Conservation (phyloP, 2,888 invertebrate species). For the Torymus texanus region DNA sequence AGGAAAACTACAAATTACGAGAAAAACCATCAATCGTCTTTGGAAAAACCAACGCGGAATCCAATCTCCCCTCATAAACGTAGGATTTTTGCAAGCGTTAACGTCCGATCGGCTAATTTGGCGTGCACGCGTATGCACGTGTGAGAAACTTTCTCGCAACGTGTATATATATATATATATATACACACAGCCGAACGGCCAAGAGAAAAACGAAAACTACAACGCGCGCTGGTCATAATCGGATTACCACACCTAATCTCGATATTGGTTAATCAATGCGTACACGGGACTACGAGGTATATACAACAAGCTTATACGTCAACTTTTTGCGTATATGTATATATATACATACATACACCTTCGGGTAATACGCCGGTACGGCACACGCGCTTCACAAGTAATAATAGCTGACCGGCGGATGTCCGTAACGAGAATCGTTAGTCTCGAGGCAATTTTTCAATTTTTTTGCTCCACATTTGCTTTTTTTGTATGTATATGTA, state of each 20-base stretch:
- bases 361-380: background rate
- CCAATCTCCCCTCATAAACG: conserved; percentile 9
- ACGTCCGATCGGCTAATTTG: conserved; percentile 14
- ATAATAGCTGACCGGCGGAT: conserved; percentile 31
- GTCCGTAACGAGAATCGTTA: conserved; percentile 31
- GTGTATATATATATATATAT: background rate
- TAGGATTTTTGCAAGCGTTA: background rate
- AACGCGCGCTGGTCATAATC: conserved; percentile 23
- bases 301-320: background rate
- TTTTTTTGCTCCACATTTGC: background rate
- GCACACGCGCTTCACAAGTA: background rate
- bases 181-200: too few relatives aligned
- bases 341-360: too few relatives aligned
- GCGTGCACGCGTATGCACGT: background rate
- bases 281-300: conserved; percentile 11
- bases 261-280: conserved; percentile 33
- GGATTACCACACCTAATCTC: conserved; percentile 42
- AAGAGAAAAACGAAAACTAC: conserved; percentile 9
- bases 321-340: background rate
- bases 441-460: background rate
- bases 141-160: conserved; percentile 24
- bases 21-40: too few relatives aligned
- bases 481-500: background rate
- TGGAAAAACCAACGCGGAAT: too few relatives aligned
- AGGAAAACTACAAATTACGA: too few relatives aligned